phyloP scores from a whole-genome alignment of 2,113 vertebrate species.

The Embiotoca jacksoni region DNA sequence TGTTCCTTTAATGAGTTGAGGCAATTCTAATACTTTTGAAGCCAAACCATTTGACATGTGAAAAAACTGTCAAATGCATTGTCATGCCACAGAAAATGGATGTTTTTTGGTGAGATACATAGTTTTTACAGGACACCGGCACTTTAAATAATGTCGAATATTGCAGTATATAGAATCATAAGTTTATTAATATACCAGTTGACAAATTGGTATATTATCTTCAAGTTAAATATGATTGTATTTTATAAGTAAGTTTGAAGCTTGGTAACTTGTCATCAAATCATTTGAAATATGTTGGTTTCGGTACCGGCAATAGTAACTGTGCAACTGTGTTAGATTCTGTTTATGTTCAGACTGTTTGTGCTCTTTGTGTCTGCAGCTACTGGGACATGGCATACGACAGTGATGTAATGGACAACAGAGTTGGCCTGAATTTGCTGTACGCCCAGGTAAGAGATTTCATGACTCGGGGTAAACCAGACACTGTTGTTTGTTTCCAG shows the following conservation, averaged over 20 bases:
- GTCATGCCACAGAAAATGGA: neutral
- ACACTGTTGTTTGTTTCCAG: neutral
- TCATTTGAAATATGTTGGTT: no score
- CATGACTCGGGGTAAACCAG: neutral
- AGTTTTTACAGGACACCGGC: neutral
- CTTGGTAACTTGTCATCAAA: no score
- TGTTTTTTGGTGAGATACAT: neutral
- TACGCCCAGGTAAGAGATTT: slow-evolving; percentile 91
- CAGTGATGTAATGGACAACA: slow-evolving; percentile 94
- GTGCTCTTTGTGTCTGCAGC: slow-evolving; percentile 76
- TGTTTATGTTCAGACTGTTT: neutral
- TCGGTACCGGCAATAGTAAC: neutral
- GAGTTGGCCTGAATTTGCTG: slow-evolving; percentile 93
- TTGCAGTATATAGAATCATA: neutral
- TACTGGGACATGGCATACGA: slow-evolving; percentile 98
- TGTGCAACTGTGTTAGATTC: neutral
- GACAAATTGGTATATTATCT: neutral
- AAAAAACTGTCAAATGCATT: no score
- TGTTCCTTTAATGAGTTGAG: neutral
- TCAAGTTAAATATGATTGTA: no score
- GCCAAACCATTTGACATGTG: no score
- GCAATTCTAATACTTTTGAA: neutral
- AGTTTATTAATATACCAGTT: neutral
- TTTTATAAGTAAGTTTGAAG: no score
- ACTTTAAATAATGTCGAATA: no score